phyloP scores from a whole-genome alignment of 2,797 vertebrate genomes.

The Aratinga solstitialis region DNA sequence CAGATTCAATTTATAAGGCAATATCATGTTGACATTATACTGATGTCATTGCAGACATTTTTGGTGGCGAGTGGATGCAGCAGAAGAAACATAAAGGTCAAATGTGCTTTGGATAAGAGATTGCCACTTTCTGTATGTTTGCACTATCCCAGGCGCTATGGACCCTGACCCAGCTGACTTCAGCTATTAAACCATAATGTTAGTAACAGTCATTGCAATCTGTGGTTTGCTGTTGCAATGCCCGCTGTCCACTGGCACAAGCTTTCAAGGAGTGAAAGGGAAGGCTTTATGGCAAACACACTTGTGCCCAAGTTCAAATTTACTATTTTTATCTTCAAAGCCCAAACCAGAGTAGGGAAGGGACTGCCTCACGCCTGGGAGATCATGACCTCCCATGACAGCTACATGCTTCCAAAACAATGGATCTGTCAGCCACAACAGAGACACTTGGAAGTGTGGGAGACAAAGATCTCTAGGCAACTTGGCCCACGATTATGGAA shows the following conservation, averaged over 20 bases:
- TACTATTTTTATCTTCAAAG: constrained; percentile 72
- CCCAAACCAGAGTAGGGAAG: constrained; percentile 50
- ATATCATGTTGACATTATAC: rapidly evolving
- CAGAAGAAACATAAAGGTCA: not conserved
- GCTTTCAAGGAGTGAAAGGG: not conserved
- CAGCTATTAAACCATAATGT: not conserved
- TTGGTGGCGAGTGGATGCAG: not conserved
- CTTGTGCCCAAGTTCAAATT: constrained; percentile 58
- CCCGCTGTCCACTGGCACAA: not conserved
- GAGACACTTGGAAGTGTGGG: constrained; percentile 67
- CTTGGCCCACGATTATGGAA: constrained; percentile 72
- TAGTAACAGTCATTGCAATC: not conserved
- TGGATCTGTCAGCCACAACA: constrained; percentile 68
- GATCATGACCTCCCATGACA: constrained; percentile 73
- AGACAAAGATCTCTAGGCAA: constrained; percentile 73
- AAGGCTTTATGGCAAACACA: not conserved
- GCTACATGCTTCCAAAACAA: constrained; percentile 71
- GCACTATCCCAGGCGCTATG: not conserved
- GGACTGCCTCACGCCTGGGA: constrained; percentile 61
- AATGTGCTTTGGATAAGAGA: not conserved
- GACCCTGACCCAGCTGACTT: not conserved
- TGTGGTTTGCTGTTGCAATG: not conserved
- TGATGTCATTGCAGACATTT: rapidly evolving
- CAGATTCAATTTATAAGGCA: not conserved
- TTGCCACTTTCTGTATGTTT: not conserved